Percentiles rank a stretch among this genome's conserved stretches.
Evolutionary conservation across 2,888 invertebrate species (phyloP).

Genomic region (Deroplatys truncata): DNA sequence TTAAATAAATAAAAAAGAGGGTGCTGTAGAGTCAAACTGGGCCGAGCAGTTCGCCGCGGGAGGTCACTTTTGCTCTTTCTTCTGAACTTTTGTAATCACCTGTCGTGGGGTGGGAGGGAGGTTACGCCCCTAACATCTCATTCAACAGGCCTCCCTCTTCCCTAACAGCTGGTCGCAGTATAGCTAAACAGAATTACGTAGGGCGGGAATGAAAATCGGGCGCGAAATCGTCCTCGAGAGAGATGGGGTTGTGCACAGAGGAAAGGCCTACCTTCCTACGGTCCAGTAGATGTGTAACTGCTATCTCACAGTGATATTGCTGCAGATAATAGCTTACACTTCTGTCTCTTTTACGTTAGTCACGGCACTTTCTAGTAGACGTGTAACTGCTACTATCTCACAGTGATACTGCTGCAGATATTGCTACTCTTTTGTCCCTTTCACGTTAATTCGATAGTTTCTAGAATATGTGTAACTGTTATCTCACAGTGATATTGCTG

Average conservation of each 20-base stretch:
- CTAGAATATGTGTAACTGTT: too few relatives aligned
- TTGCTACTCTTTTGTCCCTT: too few relatives aligned
- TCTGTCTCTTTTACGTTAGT: too few relatives aligned
- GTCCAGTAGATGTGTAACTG: too few relatives aligned
- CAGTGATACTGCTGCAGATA: too few relatives aligned
- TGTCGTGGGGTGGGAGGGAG: not conserved
- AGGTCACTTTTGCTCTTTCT: not conserved
- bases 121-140: not conserved
- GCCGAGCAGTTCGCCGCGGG: not conserved
- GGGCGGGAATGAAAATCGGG: conserved; percentile 1
- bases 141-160: not conserved
- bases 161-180: not conserved
- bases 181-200: not conserved
- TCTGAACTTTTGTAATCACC: not conserved
- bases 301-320: too few relatives aligned
- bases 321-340: too few relatives aligned
- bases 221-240: conserved; percentile 8
- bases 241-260: not conserved
- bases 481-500: too few relatives aligned
- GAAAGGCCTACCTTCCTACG: not conserved
- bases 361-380: too few relatives aligned
- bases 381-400: too few relatives aligned
- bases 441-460: too few relatives aligned
- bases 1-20: not conserved
- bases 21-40: not conserved